Percentiles rank a stretch among this genome's conserved stretches.
These are phyloP conservation scores for Crotalus horridus DNA, from an alignment of 2,113 vertebrate genomes.

Conservation along the genomic window DNA sequence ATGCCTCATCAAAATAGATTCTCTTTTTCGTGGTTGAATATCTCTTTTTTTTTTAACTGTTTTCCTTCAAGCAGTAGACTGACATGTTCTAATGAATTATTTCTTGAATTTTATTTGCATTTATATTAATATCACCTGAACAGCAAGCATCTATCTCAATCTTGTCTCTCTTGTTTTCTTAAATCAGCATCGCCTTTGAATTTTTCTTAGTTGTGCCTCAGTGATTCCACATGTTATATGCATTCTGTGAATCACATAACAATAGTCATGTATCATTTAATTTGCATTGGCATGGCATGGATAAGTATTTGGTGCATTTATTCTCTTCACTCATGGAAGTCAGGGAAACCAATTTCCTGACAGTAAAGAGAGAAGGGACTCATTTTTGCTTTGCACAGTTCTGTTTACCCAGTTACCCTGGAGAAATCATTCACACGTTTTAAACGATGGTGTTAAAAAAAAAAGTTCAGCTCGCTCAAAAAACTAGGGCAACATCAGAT, in stretches of 20 bases:
- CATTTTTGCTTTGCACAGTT: conserved; percentile 34
- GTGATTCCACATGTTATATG: conserved; percentile 45
- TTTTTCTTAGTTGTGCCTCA: conserved; percentile 38
- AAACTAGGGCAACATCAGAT: conserved; percentile 28
- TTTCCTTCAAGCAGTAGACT: neutral
- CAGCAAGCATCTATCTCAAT: neutral
- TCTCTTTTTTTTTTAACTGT: neutral
- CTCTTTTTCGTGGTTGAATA: conserved; percentile 7
- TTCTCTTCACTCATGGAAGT: conserved; percentile 53
- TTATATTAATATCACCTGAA: conserved; percentile 33
- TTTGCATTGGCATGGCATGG: conserved; percentile 30
- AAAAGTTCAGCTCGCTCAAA: conserved; percentile 30
- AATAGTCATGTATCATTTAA: conserved; percentile 26
- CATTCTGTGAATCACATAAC: conserved; percentile 22
- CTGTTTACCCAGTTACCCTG: conserved; percentile 47
- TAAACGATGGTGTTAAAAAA: conserved; percentile 38
- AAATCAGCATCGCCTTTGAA: conserved; percentile 33
- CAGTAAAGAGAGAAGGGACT: conserved; percentile 21
- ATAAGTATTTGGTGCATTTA: conserved; percentile 8
- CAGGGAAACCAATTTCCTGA: conserved; percentile 54
- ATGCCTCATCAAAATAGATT: neutral
- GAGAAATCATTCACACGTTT: conserved; percentile 56
- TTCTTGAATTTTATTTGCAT: conserved; percentile 10
- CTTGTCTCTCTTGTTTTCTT: conserved; percentile 20
- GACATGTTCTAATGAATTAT: neutral